A percentile compares a stretch with the other conserved stretches of the same genome.
phyloP scores from a whole-genome alignment of 2,888 invertebrate species.

The Pollenia labialis region DNA sequence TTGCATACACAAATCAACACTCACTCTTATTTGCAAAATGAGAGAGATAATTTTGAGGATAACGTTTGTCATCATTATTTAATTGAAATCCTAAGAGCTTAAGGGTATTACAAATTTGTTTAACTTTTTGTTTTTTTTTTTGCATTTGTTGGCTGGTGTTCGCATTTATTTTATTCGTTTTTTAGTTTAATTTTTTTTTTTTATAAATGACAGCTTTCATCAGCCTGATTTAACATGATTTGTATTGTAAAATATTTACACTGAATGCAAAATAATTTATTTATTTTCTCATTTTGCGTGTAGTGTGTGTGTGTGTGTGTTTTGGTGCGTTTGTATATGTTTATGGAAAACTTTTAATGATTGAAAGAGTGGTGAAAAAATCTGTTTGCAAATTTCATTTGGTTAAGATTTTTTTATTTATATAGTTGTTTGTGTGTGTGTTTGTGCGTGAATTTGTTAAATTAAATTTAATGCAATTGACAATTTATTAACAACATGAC shows the following conservation, averaged over 20 bases:
- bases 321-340: background rate
- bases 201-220: constrained; percentile 70
- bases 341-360: constrained; percentile 46
- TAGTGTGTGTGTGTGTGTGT: background rate
- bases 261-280: constrained; percentile 64
- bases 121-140: constrained; percentile 25
- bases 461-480: constrained; percentile 68
- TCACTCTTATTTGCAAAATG: background rate
- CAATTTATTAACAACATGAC: constrained; percentile 68
- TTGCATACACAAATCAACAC: background rate
- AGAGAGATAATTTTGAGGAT: constrained; percentile 51
- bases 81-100: constrained; percentile 74
- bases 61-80: constrained; percentile 73
- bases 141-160: constrained; percentile 28
- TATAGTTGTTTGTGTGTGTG: background rate
- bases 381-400: constrained; percentile 66
- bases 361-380: constrained; percentile 49
- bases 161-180: constrained; percentile 33
- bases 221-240: constrained; percentile 70
- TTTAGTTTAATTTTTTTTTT: constrained; percentile 24
- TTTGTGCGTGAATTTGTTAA: constrained; percentile 24
- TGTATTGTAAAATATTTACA: constrained; percentile 69
- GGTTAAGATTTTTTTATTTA: constrained; percentile 30
- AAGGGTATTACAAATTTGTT: constrained; percentile 57
- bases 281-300: constrained; percentile 53